These are phyloP conservation scores for Otus scops DNA, from an alignment of 2,797 vertebrate species.

Conservation along the genomic window DNA sequence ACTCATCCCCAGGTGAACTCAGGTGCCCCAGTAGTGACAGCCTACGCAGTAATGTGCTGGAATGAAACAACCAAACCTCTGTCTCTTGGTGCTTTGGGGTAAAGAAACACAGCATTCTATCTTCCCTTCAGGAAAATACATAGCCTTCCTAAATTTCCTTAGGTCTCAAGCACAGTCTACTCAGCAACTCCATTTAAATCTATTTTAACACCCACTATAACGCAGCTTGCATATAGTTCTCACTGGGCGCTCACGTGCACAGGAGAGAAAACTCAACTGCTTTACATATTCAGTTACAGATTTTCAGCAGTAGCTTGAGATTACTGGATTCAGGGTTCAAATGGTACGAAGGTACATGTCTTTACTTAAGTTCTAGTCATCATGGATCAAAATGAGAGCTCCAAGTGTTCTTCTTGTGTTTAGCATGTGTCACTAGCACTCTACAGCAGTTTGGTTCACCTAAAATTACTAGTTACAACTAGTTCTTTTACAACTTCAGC, in stretches of 20 bases:
- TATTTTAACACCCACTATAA: background rate
- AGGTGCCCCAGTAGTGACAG: background rate
- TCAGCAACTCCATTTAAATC: background rate
- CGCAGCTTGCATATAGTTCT: background rate
- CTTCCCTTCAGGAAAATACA: background rate
- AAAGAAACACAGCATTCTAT: background rate
- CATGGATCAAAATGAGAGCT: background rate
- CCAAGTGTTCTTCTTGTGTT: fast-evolving
- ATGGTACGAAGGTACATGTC: background rate
- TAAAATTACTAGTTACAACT: background rate
- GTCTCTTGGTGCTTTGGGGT: no score
- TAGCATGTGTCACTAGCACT: no score
- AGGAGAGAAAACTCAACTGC: no score
- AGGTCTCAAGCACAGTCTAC: background rate
- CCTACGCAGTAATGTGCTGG: background rate
- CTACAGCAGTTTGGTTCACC: background rate
- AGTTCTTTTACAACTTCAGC: background rate
- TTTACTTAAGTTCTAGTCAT: background rate
- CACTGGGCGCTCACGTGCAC: no score
- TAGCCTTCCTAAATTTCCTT: background rate
- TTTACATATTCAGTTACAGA: fast-evolving
- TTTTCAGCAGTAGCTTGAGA: background rate
- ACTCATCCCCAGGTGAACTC: background rate
- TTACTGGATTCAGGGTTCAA: background rate
- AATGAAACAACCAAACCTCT: background rate